These are phyloP conservation scores for Luperina testacea DNA, from an alignment of 2,888 invertebrate species.

Conservation along the genomic window DNA sequence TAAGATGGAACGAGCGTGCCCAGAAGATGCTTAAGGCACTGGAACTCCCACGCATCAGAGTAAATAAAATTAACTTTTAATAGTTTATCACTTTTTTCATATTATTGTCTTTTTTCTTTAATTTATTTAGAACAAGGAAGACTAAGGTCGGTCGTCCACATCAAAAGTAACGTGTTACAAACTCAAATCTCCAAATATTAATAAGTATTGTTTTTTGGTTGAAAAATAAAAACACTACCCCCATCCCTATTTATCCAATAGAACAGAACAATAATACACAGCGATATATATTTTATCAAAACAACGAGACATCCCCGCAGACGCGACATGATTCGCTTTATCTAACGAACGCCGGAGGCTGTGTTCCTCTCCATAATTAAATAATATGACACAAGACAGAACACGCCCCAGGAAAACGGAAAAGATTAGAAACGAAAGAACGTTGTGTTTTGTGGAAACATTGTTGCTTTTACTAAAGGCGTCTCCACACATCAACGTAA, in stretches of 20 bases:
- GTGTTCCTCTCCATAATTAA: slow-evolving; percentile 69
- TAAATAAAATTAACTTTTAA: no score
- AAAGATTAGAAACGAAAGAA: slow-evolving; percentile 53
- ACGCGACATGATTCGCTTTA: slow-evolving; percentile 69
- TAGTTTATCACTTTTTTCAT: no score
- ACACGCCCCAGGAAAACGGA: slow-evolving; percentile 52
- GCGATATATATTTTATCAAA: slow-evolving; percentile 47
- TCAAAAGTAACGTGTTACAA: no score
- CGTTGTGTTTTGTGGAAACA: slow-evolving; percentile 1
- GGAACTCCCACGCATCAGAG: no score
- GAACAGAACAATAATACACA: slow-evolving; percentile 22
- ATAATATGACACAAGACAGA: slow-evolving; percentile 71
- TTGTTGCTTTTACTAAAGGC: neutral
- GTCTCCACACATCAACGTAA: slow-evolving; percentile 1
- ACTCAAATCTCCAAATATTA: no score
- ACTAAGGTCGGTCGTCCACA: no score
- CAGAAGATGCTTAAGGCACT: no score
- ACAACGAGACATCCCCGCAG: slow-evolving; percentile 52
- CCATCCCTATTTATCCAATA: neutral
- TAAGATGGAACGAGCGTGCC: no score
- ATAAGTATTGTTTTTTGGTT: no score
- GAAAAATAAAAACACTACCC: neutral
- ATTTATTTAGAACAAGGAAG: no score
- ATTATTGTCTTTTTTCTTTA: no score
- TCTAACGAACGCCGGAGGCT: slow-evolving; percentile 73